A percentile compares a stretch with the other conserved stretches of the same genome.
phyloP scores from a whole-genome alignment of 2,888 invertebrate species.

The Drosophila yooni region DNA sequence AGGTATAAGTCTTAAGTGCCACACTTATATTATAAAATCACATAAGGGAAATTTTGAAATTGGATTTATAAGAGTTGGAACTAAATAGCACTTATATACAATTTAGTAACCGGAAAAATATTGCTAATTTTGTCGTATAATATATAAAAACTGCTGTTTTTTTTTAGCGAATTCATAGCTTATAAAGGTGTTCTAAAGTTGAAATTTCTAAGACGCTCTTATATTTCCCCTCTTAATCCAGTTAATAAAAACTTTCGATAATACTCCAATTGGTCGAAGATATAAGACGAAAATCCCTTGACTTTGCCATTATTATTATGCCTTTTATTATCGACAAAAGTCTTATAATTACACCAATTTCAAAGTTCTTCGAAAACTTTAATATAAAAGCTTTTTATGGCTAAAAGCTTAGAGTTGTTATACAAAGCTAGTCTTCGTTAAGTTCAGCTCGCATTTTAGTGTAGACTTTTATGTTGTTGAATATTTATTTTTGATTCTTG shows the following conservation, averaged over 20 bases:
- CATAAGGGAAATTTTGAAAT: no score
- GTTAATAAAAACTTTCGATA: not conserved
- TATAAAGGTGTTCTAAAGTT: not conserved
- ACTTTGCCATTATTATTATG: not conserved
- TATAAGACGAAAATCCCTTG: not conserved
- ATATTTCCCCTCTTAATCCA: not conserved
- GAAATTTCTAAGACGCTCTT: not conserved
- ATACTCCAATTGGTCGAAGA: not conserved
- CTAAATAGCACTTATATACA: not conserved
- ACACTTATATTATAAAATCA: not conserved
- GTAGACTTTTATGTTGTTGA: slow-evolving; percentile 35
- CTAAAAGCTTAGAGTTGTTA: not conserved
- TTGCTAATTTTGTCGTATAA: not conserved
- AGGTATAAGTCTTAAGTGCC: not conserved
- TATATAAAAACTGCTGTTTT: fast-evolving
- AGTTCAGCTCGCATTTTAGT: not conserved
- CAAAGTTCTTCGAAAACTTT: slow-evolving; percentile 7
- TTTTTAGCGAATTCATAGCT: not conserved
- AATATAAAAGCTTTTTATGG: not conserved
- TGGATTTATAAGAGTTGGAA: not conserved
- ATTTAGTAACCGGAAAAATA: not conserved
- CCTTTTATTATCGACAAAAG: not conserved
- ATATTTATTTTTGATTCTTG: no score
- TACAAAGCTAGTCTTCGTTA: not conserved
- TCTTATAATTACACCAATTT: not conserved